phyloP scores from a whole-genome alignment of 1,140 invertebrate genomes.

The Drosophila sechellia region DNA sequence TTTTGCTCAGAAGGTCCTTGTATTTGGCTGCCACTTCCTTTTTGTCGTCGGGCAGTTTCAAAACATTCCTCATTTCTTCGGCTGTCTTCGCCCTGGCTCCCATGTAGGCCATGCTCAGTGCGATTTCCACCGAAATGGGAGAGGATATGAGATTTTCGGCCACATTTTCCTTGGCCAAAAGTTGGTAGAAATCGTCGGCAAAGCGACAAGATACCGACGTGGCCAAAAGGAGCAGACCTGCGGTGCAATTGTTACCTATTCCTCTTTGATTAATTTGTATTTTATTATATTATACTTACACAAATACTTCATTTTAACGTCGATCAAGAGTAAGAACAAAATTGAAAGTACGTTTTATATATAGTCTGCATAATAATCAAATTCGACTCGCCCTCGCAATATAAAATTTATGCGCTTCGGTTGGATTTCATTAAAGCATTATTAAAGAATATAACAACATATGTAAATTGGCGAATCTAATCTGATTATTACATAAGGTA shows the following conservation, averaged over 20 bases:
- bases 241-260: not conserved
- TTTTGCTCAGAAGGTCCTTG: conserved; percentile 4
- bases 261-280: not conserved
- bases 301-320: not conserved
- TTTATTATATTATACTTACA: not conserved
- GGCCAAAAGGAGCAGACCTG: not conserved
- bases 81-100: conserved; percentile 86
- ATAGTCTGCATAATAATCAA: not conserved
- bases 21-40: conserved; percentile 38
- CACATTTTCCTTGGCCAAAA: conserved; percentile 3
- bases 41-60: conserved; percentile 77
- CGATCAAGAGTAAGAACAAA: not conserved
- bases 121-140: conserved; percentile 83
- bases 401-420: not conserved
- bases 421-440: not conserved
- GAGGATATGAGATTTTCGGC: conserved; percentile 83
- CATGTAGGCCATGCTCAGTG: conserved; percentile 86
- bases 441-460: too few relatives aligned
- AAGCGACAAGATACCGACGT: not conserved
- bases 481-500: not conserved
- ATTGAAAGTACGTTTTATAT: not conserved
- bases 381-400: not conserved
- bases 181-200: not conserved
- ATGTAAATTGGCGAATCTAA: not conserved
- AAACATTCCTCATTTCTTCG: conserved; percentile 84